phyloP scores from a whole-genome alignment of 1,140 invertebrate species.

The Drosophila littoralis region DNA sequence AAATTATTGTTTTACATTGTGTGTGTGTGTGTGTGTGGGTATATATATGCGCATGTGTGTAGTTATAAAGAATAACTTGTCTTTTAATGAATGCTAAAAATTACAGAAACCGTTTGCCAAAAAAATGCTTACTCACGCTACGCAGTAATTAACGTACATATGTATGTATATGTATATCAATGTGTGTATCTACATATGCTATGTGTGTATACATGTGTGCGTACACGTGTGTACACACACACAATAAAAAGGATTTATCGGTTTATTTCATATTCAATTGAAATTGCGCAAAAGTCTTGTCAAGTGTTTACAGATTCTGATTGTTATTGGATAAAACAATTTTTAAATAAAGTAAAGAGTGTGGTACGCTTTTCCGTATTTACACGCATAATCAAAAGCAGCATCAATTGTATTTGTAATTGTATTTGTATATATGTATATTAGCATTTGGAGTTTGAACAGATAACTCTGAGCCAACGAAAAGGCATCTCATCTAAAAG shows the following conservation, averaged over 20 bases:
- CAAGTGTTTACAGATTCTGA: conserved; percentile 39
- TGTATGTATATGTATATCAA: background rate
- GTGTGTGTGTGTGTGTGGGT: conserved; percentile 4
- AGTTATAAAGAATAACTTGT: conserved; percentile 32
- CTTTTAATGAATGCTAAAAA: conserved; percentile 26
- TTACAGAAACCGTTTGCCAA: conserved; percentile 42
- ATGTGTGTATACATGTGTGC: conserved; percentile 6
- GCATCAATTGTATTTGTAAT: background rate
- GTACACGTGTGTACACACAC: conserved; percentile 5
- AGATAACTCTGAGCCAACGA: conserved; percentile 27
- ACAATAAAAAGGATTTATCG: conserved; percentile 36
- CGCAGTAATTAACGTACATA: conserved; percentile 6
- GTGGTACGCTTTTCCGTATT: background rate
- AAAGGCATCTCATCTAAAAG: conserved; percentile 18
- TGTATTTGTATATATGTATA: background rate
- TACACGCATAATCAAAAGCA: conserved; percentile 2
- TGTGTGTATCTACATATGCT: conserved; percentile 1
- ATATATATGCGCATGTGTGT: conserved; percentile 16
- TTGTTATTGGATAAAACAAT: conserved; percentile 40
- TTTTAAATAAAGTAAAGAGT: conserved; percentile 20
- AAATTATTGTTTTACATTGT: background rate
- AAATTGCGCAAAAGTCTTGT: conserved; percentile 46
- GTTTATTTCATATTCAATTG: conserved; percentile 15
- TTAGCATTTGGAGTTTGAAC: conserved; percentile 6
- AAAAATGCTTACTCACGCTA: conserved; percentile 21